Base-by-base conservation (phyloP, 1,140 invertebrate genomes). In the Aradophagus sp. region DNA sequence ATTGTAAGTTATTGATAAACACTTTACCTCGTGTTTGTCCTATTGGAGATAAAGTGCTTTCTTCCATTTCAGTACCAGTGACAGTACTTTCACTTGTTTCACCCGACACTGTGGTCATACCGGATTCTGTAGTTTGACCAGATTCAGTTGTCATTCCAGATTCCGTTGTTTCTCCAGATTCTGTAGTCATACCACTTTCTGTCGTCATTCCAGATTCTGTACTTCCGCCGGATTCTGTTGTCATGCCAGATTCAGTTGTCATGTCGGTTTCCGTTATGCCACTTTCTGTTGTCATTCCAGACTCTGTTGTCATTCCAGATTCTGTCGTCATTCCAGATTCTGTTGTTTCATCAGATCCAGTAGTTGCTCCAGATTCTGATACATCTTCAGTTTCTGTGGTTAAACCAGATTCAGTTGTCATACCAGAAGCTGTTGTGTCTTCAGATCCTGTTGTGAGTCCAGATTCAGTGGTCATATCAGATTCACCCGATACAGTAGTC, bases 381-480 rank as follows among this genome's bases (percentile, higher is more conserved):
- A 71, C 62, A 16, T 34, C 39, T 17, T 41, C 58, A 10, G 67
- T 74, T 61, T 72, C 72, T 1, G 78, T 77, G 0, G 67, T 74
- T 11, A 10, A 10, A 8, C 38, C 71, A 4, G 63, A 73, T 38
- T 53, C 47, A 0, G 73, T 76, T 1, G 48, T 48, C n/a, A 20
- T 26, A 7, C 47, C 65, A n/a, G 63, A 63, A 31, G 62, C 66
- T 1, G 61, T 73, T 6, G 72, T 71, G 27, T 34, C 23, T 14
- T 44, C 72, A 16, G 71, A 72, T 45, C 73, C 79, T 3, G 76
- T 80, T 8, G 59, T 73, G 8, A 34, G 31, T 7, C 34, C 67
- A 11, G 72, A 69, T 14, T 50, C 65, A 2, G 61, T 76, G 45
- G 74, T 74, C 7, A 6, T 2, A 10, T 45, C 47, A n/a, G 35